Percentiles rank a stretch among this genome's conserved stretches.
phyloP scores from a whole-genome alignment of 2,888 invertebrate species.

The Cetonia aurata region DNA sequence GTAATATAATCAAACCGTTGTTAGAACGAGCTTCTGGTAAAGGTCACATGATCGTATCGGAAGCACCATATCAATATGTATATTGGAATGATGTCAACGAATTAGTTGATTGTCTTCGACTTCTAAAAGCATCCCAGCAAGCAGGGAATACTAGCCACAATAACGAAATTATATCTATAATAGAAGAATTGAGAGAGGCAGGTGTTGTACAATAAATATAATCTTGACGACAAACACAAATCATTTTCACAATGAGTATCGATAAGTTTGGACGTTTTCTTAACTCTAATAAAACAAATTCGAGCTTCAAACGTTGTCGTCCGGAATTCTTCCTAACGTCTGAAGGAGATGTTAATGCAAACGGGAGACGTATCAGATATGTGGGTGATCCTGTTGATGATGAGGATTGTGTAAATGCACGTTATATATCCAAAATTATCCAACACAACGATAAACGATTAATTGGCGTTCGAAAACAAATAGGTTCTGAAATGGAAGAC shows the following conservation, averaged over 20 bases:
- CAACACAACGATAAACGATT: no score
- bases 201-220: conserved; percentile 27
- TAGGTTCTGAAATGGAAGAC: no score
- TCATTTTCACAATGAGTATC: neutral
- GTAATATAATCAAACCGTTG: conserved; percentile 43
- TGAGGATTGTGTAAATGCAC: no score
- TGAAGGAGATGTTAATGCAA: no score
- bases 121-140: conserved; percentile 31
- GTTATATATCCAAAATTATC: no score
- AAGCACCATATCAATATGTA: conserved; percentile 21
- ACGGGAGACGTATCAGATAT: no score
- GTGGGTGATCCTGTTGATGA: no score
- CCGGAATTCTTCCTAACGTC: no score
- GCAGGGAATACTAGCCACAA: conserved; percentile 45
- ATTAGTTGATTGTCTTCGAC: conserved; percentile 37
- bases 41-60: conserved; percentile 12
- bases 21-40: neutral
- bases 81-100: conserved; percentile 46
- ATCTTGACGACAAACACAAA: neutral
- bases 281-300: neutral
- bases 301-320: no score
- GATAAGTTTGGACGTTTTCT: neutral
- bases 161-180: no score
- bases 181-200: no score
- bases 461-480: no score